These are phyloP conservation scores for Mythimna ferrago DNA, from an alignment of 2,888 invertebrate species.

Conservation along the genomic window DNA sequence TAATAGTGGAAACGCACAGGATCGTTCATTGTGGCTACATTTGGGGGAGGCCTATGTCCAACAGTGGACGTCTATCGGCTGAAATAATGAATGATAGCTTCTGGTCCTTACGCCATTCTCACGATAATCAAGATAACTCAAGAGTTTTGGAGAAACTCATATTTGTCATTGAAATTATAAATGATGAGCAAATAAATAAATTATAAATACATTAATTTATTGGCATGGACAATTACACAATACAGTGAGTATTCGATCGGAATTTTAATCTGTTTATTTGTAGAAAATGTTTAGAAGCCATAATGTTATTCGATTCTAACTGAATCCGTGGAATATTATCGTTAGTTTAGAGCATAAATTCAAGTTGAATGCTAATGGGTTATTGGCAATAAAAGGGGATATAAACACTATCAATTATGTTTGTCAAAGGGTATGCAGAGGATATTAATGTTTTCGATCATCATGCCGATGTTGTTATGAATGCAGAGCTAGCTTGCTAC, in stretches of 20 bases:
- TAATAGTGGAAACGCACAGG: too few species aligned
- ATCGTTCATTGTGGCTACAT: too few species aligned
- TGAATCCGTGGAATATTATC: not conserved
- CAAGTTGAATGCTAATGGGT: conserved; percentile 64
- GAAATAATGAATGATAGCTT: too few species aligned
- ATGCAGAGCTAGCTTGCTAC: conserved; percentile 1
- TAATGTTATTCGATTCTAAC: conserved; percentile 1
- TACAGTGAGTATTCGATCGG: not conserved
- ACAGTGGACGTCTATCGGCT: too few species aligned
- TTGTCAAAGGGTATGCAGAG: conserved; percentile 55
- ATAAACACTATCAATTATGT: conserved; percentile 76
- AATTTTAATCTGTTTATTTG: not conserved
- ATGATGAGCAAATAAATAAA: too few species aligned
- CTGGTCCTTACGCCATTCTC: too few species aligned
- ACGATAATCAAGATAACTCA: not conserved
- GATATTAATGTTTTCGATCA: conserved; percentile 39
- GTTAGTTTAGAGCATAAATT: conserved; percentile 57
- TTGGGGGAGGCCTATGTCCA: too few species aligned
- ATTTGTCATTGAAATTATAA: not conserved
- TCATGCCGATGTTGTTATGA: conserved; percentile 10
- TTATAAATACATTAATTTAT: too few species aligned
- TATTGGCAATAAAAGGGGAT: conserved; percentile 69
- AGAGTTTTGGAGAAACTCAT: not conserved
- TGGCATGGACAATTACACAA: not conserved
- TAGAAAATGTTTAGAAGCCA: conserved; percentile 6